Percentiles rank a stretch among this genome's conserved stretches.
Evolutionary conservation across 2,113 vertebrate species (phyloP).

Genomic region (Vireo altiloquus): DNA sequence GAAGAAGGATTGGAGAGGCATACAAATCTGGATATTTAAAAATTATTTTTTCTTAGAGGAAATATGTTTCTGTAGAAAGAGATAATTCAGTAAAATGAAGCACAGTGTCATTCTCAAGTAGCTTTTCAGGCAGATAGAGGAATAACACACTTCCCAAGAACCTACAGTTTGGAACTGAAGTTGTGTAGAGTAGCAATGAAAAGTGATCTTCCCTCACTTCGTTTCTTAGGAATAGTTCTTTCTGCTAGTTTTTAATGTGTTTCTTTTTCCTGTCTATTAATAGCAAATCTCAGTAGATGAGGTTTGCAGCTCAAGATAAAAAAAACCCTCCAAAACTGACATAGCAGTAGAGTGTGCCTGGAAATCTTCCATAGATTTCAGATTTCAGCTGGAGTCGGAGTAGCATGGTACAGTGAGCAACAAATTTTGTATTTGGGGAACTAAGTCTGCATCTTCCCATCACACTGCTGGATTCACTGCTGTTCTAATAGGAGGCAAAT

Average conservation of each 20-base stretch:
- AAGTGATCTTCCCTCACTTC: not conserved
- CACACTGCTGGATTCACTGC: not conserved
- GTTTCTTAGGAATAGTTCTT: not conserved
- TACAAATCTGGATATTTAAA: not conserved
- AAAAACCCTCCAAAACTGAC: not conserved
- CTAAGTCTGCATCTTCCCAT: not conserved
- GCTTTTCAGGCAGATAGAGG: not conserved
- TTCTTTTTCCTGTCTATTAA: not conserved
- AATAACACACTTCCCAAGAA: not conserved
- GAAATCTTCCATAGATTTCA: not conserved
- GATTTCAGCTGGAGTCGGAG: not conserved
- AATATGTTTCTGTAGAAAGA: not conserved
- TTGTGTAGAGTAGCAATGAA: not conserved
- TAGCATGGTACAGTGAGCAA: not conserved
- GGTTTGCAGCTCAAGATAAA: not conserved
- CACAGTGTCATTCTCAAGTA: not conserved
- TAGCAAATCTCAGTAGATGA: not conserved
- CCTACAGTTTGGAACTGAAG: not conserved
- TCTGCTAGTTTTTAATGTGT: not conserved
- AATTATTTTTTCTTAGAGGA: not conserved
- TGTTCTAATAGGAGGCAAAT: not conserved
- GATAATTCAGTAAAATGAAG: not conserved
- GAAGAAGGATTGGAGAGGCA: not conserved
- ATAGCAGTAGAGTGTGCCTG: not conserved
- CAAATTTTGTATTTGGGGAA: not conserved